Evolutionary conservation across 2,113 vertebrate species (phyloP).

Genomic region (Pungitius pungitius): DNA sequence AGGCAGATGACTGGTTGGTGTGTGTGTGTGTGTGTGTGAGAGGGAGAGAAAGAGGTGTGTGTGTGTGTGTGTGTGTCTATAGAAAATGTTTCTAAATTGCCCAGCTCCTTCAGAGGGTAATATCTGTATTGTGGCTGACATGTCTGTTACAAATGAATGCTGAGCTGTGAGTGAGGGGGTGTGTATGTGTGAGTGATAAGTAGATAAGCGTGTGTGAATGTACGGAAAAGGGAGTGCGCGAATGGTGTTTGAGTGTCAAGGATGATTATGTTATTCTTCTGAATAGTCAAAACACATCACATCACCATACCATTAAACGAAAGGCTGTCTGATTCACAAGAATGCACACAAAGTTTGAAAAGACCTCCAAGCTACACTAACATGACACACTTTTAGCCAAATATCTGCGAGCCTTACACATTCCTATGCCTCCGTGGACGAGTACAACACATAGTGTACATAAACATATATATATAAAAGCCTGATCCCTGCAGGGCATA

Average conservation of each 20-base stretch:
- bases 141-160: constrained; percentile 67
- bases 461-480: constrained; percentile 13
- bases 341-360: constrained; percentile 37
- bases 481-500: constrained; percentile 29
- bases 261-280: constrained; percentile 65
- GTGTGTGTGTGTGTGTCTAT: constrained; percentile 3
- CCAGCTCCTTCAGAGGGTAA: constrained; percentile 66
- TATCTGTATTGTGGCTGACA: constrained; percentile 67
- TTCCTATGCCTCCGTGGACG: constrained; percentile 5
- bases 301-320: constrained; percentile 61
- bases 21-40: constrained; percentile 7
- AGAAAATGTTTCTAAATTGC: constrained; percentile 68
- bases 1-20: constrained; percentile 66
- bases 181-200: constrained; percentile 14
- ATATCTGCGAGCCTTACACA: constrained; percentile 21
- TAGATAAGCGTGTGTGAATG: constrained; percentile 39
- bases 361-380: constrained; percentile 44
- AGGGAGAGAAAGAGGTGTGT: background rate
- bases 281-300: constrained; percentile 79
- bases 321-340: constrained; percentile 58
- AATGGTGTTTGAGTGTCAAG: constrained; percentile 63
- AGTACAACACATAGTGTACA: constrained; percentile 18
- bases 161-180: constrained; percentile 45
- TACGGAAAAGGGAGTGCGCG: constrained; percentile 33
- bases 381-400: constrained; percentile 27